Conservation (phyloP, 1,140 invertebrate genomes). For the Solenopsis fugax region DNA sequence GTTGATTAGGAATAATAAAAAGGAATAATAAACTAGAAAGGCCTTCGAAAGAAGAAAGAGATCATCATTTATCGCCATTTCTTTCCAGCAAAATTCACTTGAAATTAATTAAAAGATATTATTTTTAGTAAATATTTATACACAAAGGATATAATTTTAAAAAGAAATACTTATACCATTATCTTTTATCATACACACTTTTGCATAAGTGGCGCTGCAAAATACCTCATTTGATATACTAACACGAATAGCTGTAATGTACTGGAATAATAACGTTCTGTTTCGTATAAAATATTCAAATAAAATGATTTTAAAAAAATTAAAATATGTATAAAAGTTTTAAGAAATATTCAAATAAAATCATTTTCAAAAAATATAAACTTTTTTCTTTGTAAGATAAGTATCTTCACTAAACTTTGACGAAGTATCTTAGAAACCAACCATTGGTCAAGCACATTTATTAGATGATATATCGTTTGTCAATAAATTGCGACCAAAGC, state of each 20-base stretch:
- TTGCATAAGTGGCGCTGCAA: neutral
- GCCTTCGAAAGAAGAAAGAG: too few relatives aligned
- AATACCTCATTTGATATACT: neutral
- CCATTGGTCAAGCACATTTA: neutral
- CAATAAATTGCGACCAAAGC: constrained; percentile 21
- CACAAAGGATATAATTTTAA: neutral
- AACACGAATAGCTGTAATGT: neutral
- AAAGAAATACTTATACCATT: neutral
- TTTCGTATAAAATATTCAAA: neutral
- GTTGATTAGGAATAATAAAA: too few relatives aligned
- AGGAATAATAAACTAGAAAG: too few relatives aligned
- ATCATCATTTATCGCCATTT: neutral
- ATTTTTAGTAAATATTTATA: neutral
- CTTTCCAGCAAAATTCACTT: neutral
- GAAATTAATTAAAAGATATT: neutral
- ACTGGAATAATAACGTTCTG: neutral
- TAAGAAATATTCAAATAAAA: too few relatives aligned
- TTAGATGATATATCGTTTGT: neutral
- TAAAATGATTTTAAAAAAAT: neutral
- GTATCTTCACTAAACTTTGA: neutral
- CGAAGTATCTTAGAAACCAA: neutral
- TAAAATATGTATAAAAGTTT: too few relatives aligned
- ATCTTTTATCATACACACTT: neutral
- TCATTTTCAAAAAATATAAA: too few relatives aligned
- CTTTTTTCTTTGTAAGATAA: neutral